Conservation (phyloP, 23 tunicate genomes). For the Ascidia mentula region DNA sequence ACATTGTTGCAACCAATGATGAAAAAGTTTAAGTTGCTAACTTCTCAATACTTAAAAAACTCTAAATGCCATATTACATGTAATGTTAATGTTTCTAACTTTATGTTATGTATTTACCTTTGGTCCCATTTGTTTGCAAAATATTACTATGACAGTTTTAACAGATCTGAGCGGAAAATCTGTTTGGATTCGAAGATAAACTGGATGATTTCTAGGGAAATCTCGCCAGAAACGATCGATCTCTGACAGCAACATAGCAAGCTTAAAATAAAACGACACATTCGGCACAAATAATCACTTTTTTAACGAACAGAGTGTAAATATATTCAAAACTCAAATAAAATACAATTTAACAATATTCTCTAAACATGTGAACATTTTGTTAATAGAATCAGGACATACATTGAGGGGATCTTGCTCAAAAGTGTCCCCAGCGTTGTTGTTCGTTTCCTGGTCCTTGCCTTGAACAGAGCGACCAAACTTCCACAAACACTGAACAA, state of each 20-base stretch:
- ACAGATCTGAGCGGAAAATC: slow-evolving; percentile 37
- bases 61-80: no score
- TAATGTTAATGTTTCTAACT: no score
- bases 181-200: slow-evolving; percentile 11
- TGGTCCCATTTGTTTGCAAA: slow-evolving; percentile 30
- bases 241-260: slow-evolving; percentile 21
- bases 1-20: no score
- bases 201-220: slow-evolving; percentile 30
- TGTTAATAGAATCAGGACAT: background rate
- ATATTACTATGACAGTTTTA: slow-evolving; percentile 26
- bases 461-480: slow-evolving; percentile 2
- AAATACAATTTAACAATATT: no score
- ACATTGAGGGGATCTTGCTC: background rate
- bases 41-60: no score
- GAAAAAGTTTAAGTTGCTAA: no score
- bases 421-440: background rate
- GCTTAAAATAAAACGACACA: background rate
- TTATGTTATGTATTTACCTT: no score
- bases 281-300: background rate
- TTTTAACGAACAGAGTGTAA: background rate
- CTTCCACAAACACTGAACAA: slow-evolving; percentile 8
- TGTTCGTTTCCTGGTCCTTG: background rate
- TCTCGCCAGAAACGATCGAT: slow-evolving; percentile 27
- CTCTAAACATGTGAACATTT: no score
- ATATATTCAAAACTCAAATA: background rate